Percentiles rank a stretch among this genome's conserved stretches.
phyloP scores from a whole-genome alignment of 1,140 invertebrate genomes.

The Aphelenchoides fujianensis region DNA sequence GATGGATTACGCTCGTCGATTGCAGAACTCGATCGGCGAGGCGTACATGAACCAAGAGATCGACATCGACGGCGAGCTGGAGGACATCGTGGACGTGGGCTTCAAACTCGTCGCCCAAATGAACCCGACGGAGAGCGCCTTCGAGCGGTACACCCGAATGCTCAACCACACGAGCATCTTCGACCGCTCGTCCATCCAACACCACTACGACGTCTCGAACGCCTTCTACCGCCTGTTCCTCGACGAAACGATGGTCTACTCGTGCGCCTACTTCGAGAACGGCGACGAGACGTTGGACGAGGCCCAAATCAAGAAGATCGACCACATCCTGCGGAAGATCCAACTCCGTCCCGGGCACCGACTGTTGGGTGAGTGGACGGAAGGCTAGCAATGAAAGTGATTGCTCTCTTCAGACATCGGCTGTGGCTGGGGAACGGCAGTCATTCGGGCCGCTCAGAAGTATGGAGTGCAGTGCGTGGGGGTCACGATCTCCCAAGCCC shows the following conservation, averaged over 20 bases:
- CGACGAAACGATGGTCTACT: slow-evolving; percentile 19
- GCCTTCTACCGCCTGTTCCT: slow-evolving; percentile 18
- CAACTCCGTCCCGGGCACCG: slow-evolving; percentile 1
- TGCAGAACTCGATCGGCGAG: background rate
- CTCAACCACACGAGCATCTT: background rate
- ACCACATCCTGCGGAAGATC: slow-evolving; percentile 11
- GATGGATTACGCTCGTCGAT: background rate
- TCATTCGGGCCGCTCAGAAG: background rate
- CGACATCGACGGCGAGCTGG: slow-evolving; percentile 3
- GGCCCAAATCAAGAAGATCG: slow-evolving; percentile 16
- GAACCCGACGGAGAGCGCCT: slow-evolving; percentile 6
- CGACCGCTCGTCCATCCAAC: background rate
- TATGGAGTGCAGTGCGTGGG: slow-evolving; percentile 6
- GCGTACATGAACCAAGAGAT: background rate
- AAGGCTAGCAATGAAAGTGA: background rate
- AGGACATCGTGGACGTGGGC: background rate
- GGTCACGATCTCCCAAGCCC: slow-evolving; percentile 12
- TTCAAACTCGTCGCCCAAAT: background rate
- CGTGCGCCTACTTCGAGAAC: slow-evolving; percentile 16
- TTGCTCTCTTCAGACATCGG: slow-evolving; percentile 14
- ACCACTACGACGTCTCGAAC: slow-evolving; percentile 14
- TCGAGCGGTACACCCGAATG: background rate
- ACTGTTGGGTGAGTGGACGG: background rate
- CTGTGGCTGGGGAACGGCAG: slow-evolving; percentile 21
- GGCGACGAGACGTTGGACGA: slow-evolving; percentile 4